Evolutionary conservation across 1,140 invertebrate genomes (phyloP), one percentile per base, ranked within the genome.

Genomic region (Drosophila burlai): DNA sequence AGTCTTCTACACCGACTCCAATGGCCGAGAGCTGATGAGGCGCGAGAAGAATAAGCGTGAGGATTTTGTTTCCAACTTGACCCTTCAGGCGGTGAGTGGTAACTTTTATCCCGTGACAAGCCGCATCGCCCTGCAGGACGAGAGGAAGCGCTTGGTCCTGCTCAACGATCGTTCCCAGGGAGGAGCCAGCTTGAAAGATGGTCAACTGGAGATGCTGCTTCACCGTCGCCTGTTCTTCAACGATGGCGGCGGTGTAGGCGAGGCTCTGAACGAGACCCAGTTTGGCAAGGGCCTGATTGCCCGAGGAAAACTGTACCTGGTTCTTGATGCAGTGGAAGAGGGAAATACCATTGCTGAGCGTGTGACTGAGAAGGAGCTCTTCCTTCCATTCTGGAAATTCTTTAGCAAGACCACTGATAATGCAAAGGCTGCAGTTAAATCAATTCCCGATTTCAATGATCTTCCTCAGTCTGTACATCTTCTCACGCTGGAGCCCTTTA

Each of bases 31-130:
- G 93, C 95, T 97, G 91, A 89, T 99, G 46, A 95, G 96, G 78
- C 94, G 98, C 49, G 93, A 94, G 66, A 93, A 95, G 45, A 95
- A 99, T 90, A 95, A 95, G 66, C 93, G 98, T 26, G 95, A 96
- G 34, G 11, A 96, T 96, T 3, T 99, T 96, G 96, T 94, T 94
- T 18, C 96, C 0, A 92, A 94, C 0, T 45, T 98, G 96, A 99
- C 67, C 93, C 95, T 26, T 24, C 75, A 77, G 8, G 43, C 75
- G n/a, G 93, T 97, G 1, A 93, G 97, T 29, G 97, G 96, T 1
- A 99, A 99, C 93, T 99, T 99, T 93, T 99, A 98, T 93, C 99
- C 99, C 0, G 95, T 99, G 1, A 98, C 97, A 18, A 96, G 96
- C 8, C 95, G 96, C 58, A 98, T 99, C 21, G 94, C 95, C 4